Conservation (phyloP, 2,113 vertebrate species). For the Progne subis region DNA sequence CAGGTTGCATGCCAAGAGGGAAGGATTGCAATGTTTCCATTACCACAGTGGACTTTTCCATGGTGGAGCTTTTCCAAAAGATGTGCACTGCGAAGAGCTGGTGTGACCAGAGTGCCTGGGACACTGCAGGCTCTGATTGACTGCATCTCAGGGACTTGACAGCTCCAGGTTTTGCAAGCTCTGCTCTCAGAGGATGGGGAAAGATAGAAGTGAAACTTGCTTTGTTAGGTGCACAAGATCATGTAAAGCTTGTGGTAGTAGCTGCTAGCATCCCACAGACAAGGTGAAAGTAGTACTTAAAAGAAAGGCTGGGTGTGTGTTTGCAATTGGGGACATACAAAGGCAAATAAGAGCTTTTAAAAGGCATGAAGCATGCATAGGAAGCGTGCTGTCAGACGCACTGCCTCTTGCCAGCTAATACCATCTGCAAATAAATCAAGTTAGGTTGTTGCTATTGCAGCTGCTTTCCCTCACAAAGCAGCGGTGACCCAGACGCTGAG, state of each 20-base stretch:
- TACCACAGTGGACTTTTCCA: neutral
- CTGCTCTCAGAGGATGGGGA: neutral
- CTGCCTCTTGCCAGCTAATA: neutral
- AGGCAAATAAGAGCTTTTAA: neutral
- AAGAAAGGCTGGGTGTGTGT: neutral
- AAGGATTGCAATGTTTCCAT: neutral
- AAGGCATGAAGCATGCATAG: neutral
- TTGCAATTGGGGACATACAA: neutral
- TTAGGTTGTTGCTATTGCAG: constrained; percentile 7
- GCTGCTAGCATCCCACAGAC: neutral
- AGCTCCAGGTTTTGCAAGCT: neutral
- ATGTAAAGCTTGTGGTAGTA: neutral
- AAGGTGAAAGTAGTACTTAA: neutral
- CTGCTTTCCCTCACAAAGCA: neutral
- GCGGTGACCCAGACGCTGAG: neutral
- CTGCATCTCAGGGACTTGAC: neutral
- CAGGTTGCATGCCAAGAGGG: neutral
- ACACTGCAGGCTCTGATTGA: neutral
- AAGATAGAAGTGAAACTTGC: neutral
- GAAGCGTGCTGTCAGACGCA: neutral
- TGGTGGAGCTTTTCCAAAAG: neutral
- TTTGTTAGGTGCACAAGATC: neutral
- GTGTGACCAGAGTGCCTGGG: neutral
- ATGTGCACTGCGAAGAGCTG: neutral
- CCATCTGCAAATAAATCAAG: neutral